Percentiles rank a stretch among this genome's conserved stretches.
These are phyloP conservation scores for Gymnocheta viridis DNA, from an alignment of 2,888 invertebrate genomes.

Conservation along the genomic window DNA sequence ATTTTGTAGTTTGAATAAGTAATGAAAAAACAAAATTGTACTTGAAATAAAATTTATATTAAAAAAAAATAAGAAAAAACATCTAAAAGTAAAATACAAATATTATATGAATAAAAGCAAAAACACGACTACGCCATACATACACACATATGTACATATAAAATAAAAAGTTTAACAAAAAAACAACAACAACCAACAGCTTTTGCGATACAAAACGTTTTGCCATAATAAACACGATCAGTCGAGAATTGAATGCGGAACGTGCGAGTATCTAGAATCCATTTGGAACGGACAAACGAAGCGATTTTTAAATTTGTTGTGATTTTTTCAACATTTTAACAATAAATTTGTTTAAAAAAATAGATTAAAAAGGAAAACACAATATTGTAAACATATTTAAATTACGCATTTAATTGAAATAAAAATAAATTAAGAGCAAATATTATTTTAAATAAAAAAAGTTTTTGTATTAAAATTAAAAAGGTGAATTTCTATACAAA, in stretches of 20 bases:
- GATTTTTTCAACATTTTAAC: neutral
- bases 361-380: neutral
- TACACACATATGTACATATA: neutral
- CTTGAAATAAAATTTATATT: conserved; percentile 40
- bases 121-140: neutral
- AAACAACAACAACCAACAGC: conserved; percentile 62
- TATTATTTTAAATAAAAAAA: neutral
- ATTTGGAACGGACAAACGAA: conserved; percentile 41
- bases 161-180: conserved; percentile 46
- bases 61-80: conserved; percentile 6
- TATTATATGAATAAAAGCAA: conserved; percentile 37
- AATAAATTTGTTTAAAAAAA: conserved; percentile 21
- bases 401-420: conserved; percentile 57
- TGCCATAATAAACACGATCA: conserved; percentile 70
- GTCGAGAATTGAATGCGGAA: conserved; percentile 72
- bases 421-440: conserved; percentile 2
- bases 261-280: conserved; percentile 60
- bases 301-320: conserved; percentile 10
- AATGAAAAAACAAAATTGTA: conserved; percentile 23
- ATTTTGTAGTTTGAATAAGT: conserved; percentile 8
- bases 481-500: conserved; percentile 35
- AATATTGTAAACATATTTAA: conserved; percentile 35
- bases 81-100: conserved; percentile 14
- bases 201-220: conserved; percentile 70
- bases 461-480: conserved; percentile 5